Base-by-base conservation (phyloP, 1,140 invertebrate species). In the Globodera ellingtonae region DNA sequence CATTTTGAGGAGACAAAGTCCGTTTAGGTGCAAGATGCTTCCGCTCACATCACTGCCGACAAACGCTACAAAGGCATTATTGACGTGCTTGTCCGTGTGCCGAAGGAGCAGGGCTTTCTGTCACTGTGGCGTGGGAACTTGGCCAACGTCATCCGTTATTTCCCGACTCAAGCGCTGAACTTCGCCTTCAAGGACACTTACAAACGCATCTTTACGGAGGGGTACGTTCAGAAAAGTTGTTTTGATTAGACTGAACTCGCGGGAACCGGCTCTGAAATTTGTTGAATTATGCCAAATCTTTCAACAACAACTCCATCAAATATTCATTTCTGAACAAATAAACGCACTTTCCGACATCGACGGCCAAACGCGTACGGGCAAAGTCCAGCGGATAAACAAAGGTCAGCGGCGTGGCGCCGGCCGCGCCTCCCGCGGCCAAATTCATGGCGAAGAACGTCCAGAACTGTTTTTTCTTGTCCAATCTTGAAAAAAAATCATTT, bases 391-490 rank as follows among this genome's bases (percentile, higher is more conserved):
- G 89, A 79, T 90, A 90, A 52, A 90, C 89, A 79, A 90, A 90
- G 81, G 87, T 87, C 15, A 90, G 83, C 8, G 89, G 90, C 10
- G 90, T 90, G 44, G 89, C 89, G 81, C 90, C 90, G 79, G 90
- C 89, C 70, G 89, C 89, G 78, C 90, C 89, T 80, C 89, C 89
- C 75, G 86, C 86, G 35, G 89, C 88, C 72, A 90, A 81, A 84
- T 90, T 90, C 74, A 94, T 94, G 83, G 92, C 90, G 90, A 95
- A 95, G 87, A 94, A 94, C 88, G 92, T 92, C 93, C 93, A 94
- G 92, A 95, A 95, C 85, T 95, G 93, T 79, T 92, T 94, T 84
- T 94, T 93, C 91, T 95, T 94, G 91, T 95, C 94, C 81, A 95
- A 92, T 83, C 93, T 84, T 24, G 24, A 73, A 35, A 82, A 50